These are phyloP conservation scores for Rhincodon typus DNA, from an alignment of 2,797 vertebrate genomes.

Conservation along the genomic window DNA sequence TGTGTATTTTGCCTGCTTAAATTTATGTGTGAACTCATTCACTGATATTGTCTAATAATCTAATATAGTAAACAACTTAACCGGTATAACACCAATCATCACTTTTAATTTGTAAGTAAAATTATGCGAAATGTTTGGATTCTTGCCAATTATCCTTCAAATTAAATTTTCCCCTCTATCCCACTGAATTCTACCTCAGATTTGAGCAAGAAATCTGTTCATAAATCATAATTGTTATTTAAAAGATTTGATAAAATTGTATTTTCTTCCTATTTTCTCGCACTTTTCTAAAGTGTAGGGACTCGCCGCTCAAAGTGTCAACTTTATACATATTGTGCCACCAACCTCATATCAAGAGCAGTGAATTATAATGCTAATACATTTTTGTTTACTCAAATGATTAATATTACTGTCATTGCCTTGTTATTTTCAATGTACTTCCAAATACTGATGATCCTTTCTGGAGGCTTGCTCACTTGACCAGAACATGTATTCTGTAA, in stretches of 20 bases:
- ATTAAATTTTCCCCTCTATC: neutral
- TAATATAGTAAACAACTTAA: neutral
- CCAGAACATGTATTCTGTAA: neutral
- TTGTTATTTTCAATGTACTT: neutral
- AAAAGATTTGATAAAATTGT: neutral
- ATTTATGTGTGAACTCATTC: neutral
- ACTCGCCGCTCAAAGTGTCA: neutral
- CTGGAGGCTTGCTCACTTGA: neutral
- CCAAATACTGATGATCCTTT: neutral
- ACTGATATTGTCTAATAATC: neutral
- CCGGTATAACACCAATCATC: no score
- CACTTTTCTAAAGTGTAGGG: neutral
- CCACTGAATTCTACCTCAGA: neutral
- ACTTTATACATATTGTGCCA: neutral
- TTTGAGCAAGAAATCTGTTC: neutral
- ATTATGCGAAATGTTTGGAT: neutral
- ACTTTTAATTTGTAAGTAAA: neutral
- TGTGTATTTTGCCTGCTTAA: neutral
- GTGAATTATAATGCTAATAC: neutral
- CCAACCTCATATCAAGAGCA: neutral
- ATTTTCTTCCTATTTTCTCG: neutral
- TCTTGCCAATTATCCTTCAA: neutral
- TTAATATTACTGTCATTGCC: neutral
- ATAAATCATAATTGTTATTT: neutral
- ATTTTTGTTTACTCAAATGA: neutral